Base-by-base conservation (phyloP, 2,888 invertebrate species). In the Meteorus cinctellus region DNA sequence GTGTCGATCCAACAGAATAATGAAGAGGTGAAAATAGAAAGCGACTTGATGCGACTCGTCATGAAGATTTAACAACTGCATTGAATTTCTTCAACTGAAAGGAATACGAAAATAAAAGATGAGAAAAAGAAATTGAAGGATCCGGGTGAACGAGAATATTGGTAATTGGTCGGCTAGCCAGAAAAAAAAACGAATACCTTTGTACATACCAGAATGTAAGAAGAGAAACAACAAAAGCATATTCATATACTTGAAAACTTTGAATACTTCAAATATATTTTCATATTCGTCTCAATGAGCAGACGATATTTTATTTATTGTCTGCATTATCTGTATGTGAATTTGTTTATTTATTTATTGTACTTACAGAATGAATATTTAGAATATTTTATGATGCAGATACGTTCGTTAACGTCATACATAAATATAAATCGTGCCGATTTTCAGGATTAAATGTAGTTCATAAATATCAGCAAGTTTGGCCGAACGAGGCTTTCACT, bases 101-200 rank as follows among this genome's bases (percentile, higher is more conserved):
- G 72, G 67, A 69, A 10, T 65, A 12, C 36, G 8, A 6, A 41
- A 10, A 63, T 31, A 27, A 34, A 19, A 16, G 24, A 34, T 36
- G 16, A 31, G 29, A 41, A 4, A 16, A 19, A 55, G 19, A 19
- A 19, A 5, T 6, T 55, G 19, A 55, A 55, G 55, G 19, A 19
- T 19, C 55, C n/a, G 24, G 8, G 0, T 8, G 19, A 55, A 55
- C n/a, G 19, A 6, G n/a, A 55, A 55, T 55, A 74, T 68, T 59
- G 71, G 75, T 81, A 80, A 81, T 81, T 81, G 80, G 80, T 71
- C 70, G 76, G 77, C 70, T 77, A 78, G 62, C 76, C 78, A 65
- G 74, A 62, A 31, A 48, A 51, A 48, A 31, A 4, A 5, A 55
- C 19, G 12, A 41, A 45, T 55, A 24, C 24, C 34, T 59, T 59